Percentiles rank a stretch among this genome's conserved stretches.
Conservation (phyloP, 2,797 vertebrate genomes). For the Paratrypauchen microcephalus region DNA sequence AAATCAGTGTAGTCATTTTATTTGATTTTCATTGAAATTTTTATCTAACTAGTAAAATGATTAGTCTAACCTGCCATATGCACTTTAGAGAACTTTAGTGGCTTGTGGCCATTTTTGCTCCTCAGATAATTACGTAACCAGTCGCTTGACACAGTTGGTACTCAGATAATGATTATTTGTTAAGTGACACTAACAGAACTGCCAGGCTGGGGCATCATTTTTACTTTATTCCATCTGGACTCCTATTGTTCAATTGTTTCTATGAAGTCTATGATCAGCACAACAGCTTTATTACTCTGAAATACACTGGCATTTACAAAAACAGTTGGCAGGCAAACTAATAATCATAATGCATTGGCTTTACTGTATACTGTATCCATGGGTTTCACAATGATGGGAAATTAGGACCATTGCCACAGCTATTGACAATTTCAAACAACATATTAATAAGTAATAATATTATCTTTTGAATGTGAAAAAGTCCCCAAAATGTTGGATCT, state of each 20-base stretch:
- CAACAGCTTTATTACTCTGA: constrained; percentile 45
- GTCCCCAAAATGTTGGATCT: too few relatives aligned
- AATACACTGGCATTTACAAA: constrained; percentile 48
- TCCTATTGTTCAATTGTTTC: constrained; percentile 47
- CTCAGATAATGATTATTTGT: constrained; percentile 39
- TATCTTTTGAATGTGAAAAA: too few relatives aligned
- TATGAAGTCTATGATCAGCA: constrained; percentile 34
- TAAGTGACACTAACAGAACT: constrained; percentile 43
- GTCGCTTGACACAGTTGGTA: constrained; percentile 33
- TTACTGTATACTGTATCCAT: neutral
- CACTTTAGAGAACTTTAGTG: constrained; percentile 3
- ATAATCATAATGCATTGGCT: neutral
- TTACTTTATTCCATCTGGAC: constrained; percentile 61
- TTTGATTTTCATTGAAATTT: too few relatives aligned
- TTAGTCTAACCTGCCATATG: too few relatives aligned
- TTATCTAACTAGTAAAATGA: too few relatives aligned
- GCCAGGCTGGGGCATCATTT: constrained; percentile 37
- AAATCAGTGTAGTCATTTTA: too few relatives aligned
- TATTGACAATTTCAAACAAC: too few relatives aligned
- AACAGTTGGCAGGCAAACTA: neutral
- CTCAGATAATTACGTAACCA: constrained; percentile 35
- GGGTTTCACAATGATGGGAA: too few relatives aligned
- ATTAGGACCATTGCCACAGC: too few relatives aligned
- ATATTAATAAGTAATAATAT: too few relatives aligned
- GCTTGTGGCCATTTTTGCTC: constrained; percentile 25